A percentile compares a stretch with the other conserved stretches of the same genome.
Evolutionary conservation across 2,888 invertebrate species (phyloP).

Genomic region (Dione juno): DNA sequence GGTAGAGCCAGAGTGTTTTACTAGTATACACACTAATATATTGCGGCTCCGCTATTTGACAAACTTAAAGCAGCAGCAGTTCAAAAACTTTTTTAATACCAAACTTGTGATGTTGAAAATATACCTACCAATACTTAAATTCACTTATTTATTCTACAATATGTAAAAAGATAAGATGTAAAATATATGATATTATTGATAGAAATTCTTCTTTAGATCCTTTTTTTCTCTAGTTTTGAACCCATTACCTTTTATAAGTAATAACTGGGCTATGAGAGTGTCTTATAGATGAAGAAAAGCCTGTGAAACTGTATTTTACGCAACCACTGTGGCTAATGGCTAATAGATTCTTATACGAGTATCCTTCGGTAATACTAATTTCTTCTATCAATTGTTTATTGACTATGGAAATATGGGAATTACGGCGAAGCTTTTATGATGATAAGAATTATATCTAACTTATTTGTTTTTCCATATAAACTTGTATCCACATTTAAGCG

Average conservation of each 20-base stretch:
- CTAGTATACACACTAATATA: neutral
- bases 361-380: constrained; percentile 44
- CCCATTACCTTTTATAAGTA: neutral
- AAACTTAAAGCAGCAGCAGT: constrained; percentile 6
- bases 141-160: too few species aligned
- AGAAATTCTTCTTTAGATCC: too few species aligned
- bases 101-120: constrained; percentile 6
- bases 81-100: constrained; percentile 17
- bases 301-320: constrained; percentile 9
- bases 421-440: constrained; percentile 1
- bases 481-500: too few species aligned
- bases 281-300: neutral
- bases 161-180: too few species aligned
- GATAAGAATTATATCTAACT: neutral
- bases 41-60: neutral
- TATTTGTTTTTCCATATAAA: too few species aligned
- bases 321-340: constrained; percentile 42
- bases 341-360: constrained; percentile 32
- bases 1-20: too few species aligned
- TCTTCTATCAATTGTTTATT: constrained; percentile 38
- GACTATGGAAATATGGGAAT: constrained; percentile 28
- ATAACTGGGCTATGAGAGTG: neutral
- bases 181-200: too few species aligned
- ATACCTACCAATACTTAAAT: neutral
- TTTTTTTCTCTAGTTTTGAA: neutral